Evolutionary conservation across 2,113 vertebrate species (phyloP).

Genomic region (Ramphastos sulfuratus): DNA sequence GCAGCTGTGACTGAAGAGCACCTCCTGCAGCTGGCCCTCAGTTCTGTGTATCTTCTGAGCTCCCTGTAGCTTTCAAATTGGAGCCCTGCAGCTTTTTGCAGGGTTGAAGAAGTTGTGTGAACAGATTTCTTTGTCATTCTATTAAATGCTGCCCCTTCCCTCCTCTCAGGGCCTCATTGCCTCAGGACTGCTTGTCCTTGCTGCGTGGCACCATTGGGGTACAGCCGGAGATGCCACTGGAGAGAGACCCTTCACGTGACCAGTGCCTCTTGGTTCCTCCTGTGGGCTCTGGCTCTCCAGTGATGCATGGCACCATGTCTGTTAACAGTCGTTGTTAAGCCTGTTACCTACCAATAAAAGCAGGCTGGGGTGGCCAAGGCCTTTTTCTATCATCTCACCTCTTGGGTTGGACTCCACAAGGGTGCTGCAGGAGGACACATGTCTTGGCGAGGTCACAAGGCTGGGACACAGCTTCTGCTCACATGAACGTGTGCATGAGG

Average conservation of each 20-base stretch:
- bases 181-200: rapidly evolving
- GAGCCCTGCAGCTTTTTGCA: background rate
- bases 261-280: background rate
- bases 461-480: rapidly evolving
- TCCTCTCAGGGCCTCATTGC: rapidly evolving
- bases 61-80: rapidly evolving
- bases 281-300: rapidly evolving
- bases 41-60: background rate
- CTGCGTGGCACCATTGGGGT: rapidly evolving
- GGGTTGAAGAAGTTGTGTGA: background rate
- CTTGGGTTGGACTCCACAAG: rapidly evolving
- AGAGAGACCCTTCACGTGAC: background rate
- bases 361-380: background rate
- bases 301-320: rapidly evolving
- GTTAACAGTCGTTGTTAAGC: rapidly evolving
- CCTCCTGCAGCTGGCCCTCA: background rate
- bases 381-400: rapidly evolving
- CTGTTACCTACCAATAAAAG: background rate
- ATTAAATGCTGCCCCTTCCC: background rate
- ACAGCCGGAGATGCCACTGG: rapidly evolving
- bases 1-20: rapidly evolving
- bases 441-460: background rate
- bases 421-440: rapidly evolving
- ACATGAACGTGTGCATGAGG: rapidly evolving
- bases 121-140: background rate